These are phyloP conservation scores for Nyctibius grandis DNA, from an alignment of 2,797 vertebrate species.

Conservation along the genomic window DNA sequence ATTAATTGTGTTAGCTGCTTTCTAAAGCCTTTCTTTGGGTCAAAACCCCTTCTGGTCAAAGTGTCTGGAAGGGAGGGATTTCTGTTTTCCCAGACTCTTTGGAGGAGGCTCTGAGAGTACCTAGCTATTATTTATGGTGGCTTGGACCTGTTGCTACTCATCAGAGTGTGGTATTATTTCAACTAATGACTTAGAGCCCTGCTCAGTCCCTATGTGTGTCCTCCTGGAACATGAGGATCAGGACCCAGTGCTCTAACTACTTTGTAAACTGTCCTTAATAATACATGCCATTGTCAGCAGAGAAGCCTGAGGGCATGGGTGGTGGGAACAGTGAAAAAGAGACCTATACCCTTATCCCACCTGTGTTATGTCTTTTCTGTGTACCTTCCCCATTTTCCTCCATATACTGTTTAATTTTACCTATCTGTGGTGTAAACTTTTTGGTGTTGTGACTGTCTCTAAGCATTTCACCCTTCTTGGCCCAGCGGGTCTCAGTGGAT, in stretches of 20 bases:
- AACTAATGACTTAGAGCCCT: not conserved
- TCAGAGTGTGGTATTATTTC: not conserved
- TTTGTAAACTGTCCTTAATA: not conserved
- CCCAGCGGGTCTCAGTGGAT: not conserved
- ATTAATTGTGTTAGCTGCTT: fast-evolving
- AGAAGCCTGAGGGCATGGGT: not conserved
- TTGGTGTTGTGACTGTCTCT: not conserved
- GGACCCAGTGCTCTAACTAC: not conserved
- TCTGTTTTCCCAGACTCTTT: not conserved
- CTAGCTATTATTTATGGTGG: not conserved
- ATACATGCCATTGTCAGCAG: not conserved
- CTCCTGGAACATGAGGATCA: not conserved
- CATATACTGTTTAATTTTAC: not conserved
- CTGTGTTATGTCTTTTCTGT: not conserved
- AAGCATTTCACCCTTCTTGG: not conserved
- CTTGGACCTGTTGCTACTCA: not conserved
- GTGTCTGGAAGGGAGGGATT: not conserved
- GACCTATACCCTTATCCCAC: too few species aligned
- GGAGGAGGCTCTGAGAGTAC: not conserved
- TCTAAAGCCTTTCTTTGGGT: not conserved
- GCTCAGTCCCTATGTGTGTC: not conserved
- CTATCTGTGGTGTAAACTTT: not conserved
- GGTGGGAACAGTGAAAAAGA: not conserved
- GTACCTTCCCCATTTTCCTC: not conserved
- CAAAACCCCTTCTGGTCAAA: too few species aligned